Percentiles rank a stretch among this genome's conserved stretches.
Conservation (phyloP, 2,797 vertebrate genomes). For the Periparus ater region DNA sequence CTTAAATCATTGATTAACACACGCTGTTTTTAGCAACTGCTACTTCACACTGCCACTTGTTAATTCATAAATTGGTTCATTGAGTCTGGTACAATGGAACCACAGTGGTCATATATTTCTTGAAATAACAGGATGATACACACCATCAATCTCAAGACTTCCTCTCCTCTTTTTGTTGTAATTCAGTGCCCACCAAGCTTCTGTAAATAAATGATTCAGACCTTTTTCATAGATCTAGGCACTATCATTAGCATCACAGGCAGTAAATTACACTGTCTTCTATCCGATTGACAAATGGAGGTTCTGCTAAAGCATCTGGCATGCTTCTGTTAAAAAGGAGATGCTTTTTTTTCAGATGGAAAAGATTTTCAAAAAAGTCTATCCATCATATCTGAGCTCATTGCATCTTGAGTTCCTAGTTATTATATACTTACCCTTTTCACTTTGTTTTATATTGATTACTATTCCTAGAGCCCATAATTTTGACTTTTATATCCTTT, state of each 20-base stretch:
- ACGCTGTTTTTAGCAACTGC: not conserved
- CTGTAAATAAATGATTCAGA: slow-evolving; percentile 18
- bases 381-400: not conserved
- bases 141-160: not conserved
- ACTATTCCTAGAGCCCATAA: not conserved
- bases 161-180: not conserved
- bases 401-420: not conserved
- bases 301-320: slow-evolving; percentile 39
- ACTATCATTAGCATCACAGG: not conserved
- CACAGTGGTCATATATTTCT: not conserved
- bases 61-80: not conserved
- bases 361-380: slow-evolving; percentile 27
- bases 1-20: not conserved
- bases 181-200: slow-evolving; percentile 6
- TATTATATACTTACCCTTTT: not conserved
- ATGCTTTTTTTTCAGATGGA: not conserved
- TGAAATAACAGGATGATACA: not conserved
- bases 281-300: slow-evolving; percentile 49
- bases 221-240: not conserved
- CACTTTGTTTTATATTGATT: not conserved
- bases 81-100: not conserved
- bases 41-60: not conserved
- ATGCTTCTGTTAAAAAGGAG: slow-evolving; percentile 17
- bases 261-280: slow-evolving; percentile 37
- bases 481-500: not conserved